Conservation (phyloP, 2,888 invertebrate species). For the Drosophila nr. fundita region DNA sequence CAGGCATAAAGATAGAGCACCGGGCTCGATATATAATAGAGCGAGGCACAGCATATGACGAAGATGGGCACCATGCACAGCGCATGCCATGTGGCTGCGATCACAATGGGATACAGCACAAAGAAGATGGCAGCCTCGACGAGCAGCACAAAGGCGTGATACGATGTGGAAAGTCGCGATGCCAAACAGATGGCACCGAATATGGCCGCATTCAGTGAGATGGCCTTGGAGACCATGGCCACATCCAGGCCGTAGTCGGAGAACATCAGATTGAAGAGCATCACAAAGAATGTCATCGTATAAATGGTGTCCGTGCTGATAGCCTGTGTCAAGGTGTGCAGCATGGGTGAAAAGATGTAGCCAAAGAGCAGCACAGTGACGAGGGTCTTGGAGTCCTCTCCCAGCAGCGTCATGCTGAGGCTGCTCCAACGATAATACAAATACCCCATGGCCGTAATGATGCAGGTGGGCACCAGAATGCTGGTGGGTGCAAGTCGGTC, state of each 20-base stretch:
- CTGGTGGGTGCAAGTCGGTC: slow-evolving; percentile 88
- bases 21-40: slow-evolving; percentile 87
- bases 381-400: slow-evolving; percentile 91
- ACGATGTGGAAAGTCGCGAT: slow-evolving; percentile 93
- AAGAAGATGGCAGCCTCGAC: slow-evolving; percentile 95
- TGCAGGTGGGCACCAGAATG: slow-evolving; percentile 87
- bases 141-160: slow-evolving; percentile 95
- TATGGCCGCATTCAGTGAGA: slow-evolving; percentile 97
- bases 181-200: slow-evolving; percentile 98
- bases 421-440: slow-evolving; percentile 86
- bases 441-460: slow-evolving; percentile 88
- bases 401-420: slow-evolving; percentile 67
- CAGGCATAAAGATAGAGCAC: slow-evolving; percentile 88
- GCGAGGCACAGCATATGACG: slow-evolving; percentile 85
- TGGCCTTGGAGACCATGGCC: slow-evolving; percentile 94
- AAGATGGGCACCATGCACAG: slow-evolving; percentile 86
- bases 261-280: slow-evolving; percentile 94
- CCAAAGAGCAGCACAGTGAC: slow-evolving; percentile 94
- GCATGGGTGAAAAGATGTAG: slow-evolving; percentile 94
- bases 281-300: slow-evolving; percentile 94
- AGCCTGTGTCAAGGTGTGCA: slow-evolving; percentile 97
- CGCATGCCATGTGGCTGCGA: slow-evolving; percentile 88
- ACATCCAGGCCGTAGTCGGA: slow-evolving; percentile 95
- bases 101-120: slow-evolving; percentile 93
- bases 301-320: slow-evolving; percentile 99